Evolutionary conservation across 2,888 invertebrate genomes (phyloP), one percentile per base, ranked within the genome.

Genomic region (Melanotus villosus): DNA sequence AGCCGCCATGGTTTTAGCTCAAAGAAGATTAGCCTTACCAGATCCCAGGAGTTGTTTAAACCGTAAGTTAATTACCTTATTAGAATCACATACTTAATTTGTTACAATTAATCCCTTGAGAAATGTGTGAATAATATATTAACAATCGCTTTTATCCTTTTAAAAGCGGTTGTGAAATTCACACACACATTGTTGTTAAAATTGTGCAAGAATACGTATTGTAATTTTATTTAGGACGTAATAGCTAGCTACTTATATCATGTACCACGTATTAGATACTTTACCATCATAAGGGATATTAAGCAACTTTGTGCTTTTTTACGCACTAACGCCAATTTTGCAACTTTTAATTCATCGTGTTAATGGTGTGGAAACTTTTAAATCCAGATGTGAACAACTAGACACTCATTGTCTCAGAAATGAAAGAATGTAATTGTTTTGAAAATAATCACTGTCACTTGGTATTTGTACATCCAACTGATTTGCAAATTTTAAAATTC

Each of bases 1-100:
- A 80, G 88, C 89, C 73, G 87, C 88, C 50, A 85, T 90, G 79
- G 89, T 90, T 57, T 87, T 91, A 80, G 95, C 94, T 67, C 95
- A 96, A 85, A 90, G 95, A 79, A 90, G 95, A 74, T 88, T 96
- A 72, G 95, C 95, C 23, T 87, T 96, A 75, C 96, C 96, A 60
- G 95, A 96, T 86, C 94, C 95, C 38, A 90, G 93, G 83, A 95
- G 95, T 86, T 96, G 96, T 85, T 90, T 93, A 69, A 96, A 94
- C 85, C 90, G 96, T 95, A 88, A 90, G 94, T 63, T 45, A n/a
- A n/a, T n/a, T n/a, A n/a, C n/a, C n/a, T n/a, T n/a, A n/a, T n/a
- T n/a, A n/a, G n/a, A n/a, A n/a, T n/a, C n/a, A n/a, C n/a, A n/a
- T n/a, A n/a, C 9, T 16, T 16, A 5, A 16, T 43, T 18, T 6